Evolutionary conservation across 2,888 invertebrate species (phyloP).

Genomic region (Melipona bicolor): DNA sequence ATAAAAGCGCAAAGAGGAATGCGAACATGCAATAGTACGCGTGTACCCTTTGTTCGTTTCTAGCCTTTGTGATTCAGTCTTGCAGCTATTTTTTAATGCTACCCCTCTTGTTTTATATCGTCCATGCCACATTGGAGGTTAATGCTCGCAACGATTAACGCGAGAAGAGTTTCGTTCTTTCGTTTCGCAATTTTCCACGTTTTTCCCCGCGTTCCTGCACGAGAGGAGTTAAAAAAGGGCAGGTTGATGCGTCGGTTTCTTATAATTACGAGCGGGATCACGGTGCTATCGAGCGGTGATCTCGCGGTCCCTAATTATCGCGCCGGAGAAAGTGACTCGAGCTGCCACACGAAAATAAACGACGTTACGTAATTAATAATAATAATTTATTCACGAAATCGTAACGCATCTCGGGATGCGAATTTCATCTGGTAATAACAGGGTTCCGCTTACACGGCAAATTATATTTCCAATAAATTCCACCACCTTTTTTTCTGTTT

Average conservation of each 20-base stretch:
- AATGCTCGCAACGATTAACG: not conserved
- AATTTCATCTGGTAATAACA: constrained; percentile 26
- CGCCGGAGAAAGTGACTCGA: constrained; percentile 61
- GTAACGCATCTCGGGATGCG: constrained; percentile 25
- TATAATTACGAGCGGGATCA: constrained; percentile 47
- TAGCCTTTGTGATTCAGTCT: constrained; percentile 1
- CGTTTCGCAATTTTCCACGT: constrained; percentile 6
- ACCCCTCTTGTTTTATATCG: not conserved
- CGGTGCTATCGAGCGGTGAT: constrained; percentile 41
- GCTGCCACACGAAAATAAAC: constrained; percentile 50
- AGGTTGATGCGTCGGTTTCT: constrained; percentile 36
- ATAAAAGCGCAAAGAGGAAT: constrained; percentile 64
- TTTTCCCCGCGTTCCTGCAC: not conserved
- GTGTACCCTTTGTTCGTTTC: constrained; percentile 35
- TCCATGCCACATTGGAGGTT: not conserved
- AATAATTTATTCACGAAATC: constrained; percentile 54
- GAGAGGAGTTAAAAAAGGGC: not conserved
- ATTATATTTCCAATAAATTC: not conserved
- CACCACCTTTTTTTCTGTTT: not conserved
- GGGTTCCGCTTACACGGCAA: constrained; percentile 9
- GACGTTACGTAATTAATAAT: constrained; percentile 61
- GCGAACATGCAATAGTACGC: constrained; percentile 50
- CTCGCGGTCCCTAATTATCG: constrained; percentile 60
- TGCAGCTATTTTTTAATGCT: not conserved
- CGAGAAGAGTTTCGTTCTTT: not conserved